Base-by-base conservation (phyloP, 2,797 vertebrate species). In the Selene dorsalis region DNA sequence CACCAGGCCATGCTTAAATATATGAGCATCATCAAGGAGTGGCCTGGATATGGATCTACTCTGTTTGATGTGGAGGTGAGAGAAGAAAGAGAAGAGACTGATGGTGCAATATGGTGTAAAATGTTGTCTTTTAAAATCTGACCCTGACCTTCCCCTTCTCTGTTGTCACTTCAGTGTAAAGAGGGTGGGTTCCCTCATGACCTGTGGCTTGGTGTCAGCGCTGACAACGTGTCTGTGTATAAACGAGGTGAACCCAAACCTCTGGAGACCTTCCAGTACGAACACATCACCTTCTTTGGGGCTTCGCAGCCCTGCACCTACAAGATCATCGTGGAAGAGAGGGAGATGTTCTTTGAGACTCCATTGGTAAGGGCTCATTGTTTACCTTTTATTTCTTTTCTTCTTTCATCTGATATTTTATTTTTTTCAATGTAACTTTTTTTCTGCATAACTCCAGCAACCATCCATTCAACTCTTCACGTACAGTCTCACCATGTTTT, bases 301-400 rank as follows among this genome's bases (percentile, higher is more conserved):
- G 96, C 96, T 0, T 97, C 97, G 0, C 96, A 96, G 83, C 95
- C 96, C 67, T 97, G 95, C 93, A 98, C 96, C 84, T 98, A 97
- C 94, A 97, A 98, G 92, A 94, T 98, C 84, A 97, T 96, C 0
- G 97, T 97, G 85, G 97, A 97, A 16, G 97, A 97, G 88, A 95
- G 96, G 85, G 97, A 98, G 91, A 96, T 98, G 96, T 97, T 95
- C 92, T 98, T 98, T n/a, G 97, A 98, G 92, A 97, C 97, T 1
- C 91, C 95, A 20, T 92, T 96, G 96, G 97, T 98, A 86, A 30
- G 78, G 75, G 0, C 35, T 65, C 22, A 30, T 45, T 9, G n/a
- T 65, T 50, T 18, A 7, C 1, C 2, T n/a, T 47, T 45, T 22
- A 26, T n/a, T 50, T 50, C 0, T 12, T 50, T 50, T n/a, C n/a